phyloP scores from a whole-genome alignment of 2,888 invertebrate genomes.

The Horisme vitalbata region DNA sequence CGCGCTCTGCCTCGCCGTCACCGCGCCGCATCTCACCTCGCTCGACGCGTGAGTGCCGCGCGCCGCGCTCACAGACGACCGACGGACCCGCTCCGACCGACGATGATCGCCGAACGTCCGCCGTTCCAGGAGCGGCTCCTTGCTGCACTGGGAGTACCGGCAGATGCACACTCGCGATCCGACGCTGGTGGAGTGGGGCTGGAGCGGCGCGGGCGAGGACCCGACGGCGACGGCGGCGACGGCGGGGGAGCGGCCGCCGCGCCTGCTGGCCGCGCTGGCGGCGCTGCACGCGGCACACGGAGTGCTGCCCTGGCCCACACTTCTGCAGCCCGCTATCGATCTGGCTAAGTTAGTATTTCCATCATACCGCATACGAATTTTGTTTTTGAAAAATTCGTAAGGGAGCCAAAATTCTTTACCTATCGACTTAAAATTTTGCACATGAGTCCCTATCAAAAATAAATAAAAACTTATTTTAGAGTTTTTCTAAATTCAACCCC shows the following conservation, averaged over 20 bases:
- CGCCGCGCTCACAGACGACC: too few relatives aligned
- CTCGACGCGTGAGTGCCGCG: constrained; percentile 87
- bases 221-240: constrained; percentile 1
- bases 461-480: too few relatives aligned
- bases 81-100: too few relatives aligned
- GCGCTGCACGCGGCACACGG: constrained; percentile 58
- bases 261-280: constrained; percentile 61
- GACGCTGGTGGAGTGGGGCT: constrained; percentile 73
- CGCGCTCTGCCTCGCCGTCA: constrained; percentile 88
- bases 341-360: constrained; percentile 48
- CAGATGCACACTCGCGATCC: constrained; percentile 65
- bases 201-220: constrained; percentile 14
- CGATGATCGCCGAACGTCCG: too few relatives aligned
- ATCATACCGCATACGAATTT: background rate
- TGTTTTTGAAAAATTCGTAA: too few relatives aligned
- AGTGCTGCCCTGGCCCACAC: constrained; percentile 55
- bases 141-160: constrained; percentile 88
- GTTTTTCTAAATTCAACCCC: too few relatives aligned
- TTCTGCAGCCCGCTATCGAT: constrained; percentile 59
- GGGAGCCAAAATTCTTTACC: too few relatives aligned
- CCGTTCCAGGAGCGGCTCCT: constrained; percentile 87
- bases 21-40: constrained; percentile 88
- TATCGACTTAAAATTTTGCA: too few relatives aligned
- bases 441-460: too few relatives aligned
- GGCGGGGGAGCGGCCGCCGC: constrained; percentile 42